phyloP scores from a whole-genome alignment of 2,797 vertebrate species.

The Telmatherina bonti region DNA sequence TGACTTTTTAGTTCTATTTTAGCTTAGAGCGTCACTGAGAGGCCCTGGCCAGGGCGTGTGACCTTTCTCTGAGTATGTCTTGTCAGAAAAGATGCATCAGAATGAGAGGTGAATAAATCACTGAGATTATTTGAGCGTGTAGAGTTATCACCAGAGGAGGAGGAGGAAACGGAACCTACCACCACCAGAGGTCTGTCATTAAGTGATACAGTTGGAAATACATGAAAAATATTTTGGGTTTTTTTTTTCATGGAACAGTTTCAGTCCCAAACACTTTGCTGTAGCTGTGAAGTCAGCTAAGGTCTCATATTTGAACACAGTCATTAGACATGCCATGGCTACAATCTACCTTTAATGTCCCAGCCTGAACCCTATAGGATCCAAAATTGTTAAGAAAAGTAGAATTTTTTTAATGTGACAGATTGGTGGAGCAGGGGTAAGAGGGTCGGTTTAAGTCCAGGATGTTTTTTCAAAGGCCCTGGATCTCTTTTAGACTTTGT shows the following conservation, averaged over 20 bases:
- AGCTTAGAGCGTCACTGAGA: constrained; percentile 58
- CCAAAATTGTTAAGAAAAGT: too few relatives aligned
- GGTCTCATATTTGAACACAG: neutral
- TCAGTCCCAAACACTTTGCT: neutral
- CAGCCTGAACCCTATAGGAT: too few relatives aligned
- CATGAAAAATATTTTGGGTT: neutral
- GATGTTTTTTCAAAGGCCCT: too few relatives aligned
- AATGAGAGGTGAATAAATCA: constrained; percentile 52
- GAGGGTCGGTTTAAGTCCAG: too few relatives aligned
- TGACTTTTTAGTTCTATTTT: constrained; percentile 81
- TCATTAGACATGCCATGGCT: too few relatives aligned
- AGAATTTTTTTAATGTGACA: too few relatives aligned
- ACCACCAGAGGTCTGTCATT: neutral
- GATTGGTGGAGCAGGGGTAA: too few relatives aligned
- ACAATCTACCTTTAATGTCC: too few relatives aligned
- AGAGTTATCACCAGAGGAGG: constrained; percentile 3
- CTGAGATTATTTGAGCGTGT: constrained; percentile 42
- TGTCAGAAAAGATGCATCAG: constrained; percentile 68
- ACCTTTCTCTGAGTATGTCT: constrained; percentile 70
- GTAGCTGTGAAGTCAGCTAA: neutral
- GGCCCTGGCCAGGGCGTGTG: constrained; percentile 63
- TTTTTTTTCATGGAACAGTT: neutral
- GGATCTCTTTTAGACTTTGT: too few relatives aligned
- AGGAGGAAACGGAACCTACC: neutral
- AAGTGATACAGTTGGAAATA: constrained; percentile 5